These are phyloP conservation scores for Theonella swinhoei DNA, from an alignment of 37 sponge, comb jelly and placozoan species.

Conservation along the genomic window DNA sequence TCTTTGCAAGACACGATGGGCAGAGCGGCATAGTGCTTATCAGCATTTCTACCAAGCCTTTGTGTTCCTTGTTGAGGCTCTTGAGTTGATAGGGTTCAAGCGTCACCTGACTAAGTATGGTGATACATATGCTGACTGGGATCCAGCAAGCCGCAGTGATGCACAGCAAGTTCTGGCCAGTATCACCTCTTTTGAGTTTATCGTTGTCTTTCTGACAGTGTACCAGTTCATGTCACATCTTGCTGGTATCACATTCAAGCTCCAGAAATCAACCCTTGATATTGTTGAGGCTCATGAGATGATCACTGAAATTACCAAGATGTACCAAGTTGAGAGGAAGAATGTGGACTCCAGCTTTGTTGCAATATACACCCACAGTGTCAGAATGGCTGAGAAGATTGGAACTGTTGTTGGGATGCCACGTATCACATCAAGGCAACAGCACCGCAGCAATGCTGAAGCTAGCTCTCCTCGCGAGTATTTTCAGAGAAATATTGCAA, in stretches of 20 bases:
- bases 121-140: slow-evolving; percentile 15
- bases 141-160: not conserved
- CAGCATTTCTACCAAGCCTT: slow-evolving; percentile 28
- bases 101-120: slow-evolving; percentile 29
- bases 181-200: slow-evolving; percentile 12
- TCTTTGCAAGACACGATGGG: slow-evolving; percentile 54
- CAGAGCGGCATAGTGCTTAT: slow-evolving; percentile 52
- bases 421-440: not conserved
- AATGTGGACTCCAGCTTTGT: not conserved
- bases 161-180: not conserved
- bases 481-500: slow-evolving; percentile 4
- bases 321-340: slow-evolving; percentile 2
- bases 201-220: slow-evolving; percentile 11
- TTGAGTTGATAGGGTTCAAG: slow-evolving; percentile 14
- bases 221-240: slow-evolving; percentile 21
- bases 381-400: no score
- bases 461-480: not conserved
- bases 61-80: not conserved
- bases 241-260: slow-evolving; percentile 31
- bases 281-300: slow-evolving; percentile 4
- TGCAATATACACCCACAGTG: not conserved
- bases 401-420: not conserved
- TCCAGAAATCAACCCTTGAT: slow-evolving; percentile 27
- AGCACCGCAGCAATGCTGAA: slow-evolving; percentile 11
- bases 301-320: not conserved